A percentile compares a stretch with the other conserved stretches of the same genome.
Conservation (phyloP, 2,888 invertebrate genomes). For the Celastrina argiolus region DNA sequence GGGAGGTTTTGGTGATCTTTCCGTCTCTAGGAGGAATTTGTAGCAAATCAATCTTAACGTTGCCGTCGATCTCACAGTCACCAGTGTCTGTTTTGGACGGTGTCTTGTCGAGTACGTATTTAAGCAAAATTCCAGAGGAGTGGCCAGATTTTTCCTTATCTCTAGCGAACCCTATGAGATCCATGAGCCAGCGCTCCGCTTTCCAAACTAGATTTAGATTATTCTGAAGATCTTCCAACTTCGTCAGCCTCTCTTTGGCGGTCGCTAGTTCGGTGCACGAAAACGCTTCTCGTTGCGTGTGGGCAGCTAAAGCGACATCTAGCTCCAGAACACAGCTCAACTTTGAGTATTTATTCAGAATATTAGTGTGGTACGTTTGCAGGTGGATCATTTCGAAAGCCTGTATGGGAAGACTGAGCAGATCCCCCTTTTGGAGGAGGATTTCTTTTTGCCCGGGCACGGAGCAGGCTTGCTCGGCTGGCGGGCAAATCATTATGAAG, state of each 20-base stretch:
- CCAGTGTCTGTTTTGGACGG: constrained; percentile 51
- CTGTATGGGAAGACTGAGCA: constrained; percentile 94
- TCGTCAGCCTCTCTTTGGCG: constrained; percentile 90
- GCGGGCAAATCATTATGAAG: constrained; percentile 94
- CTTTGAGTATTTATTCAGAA: constrained; percentile 93
- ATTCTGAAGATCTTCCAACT: constrained; percentile 89
- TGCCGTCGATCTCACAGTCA: constrained; percentile 54
- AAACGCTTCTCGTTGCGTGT: constrained; percentile 96
- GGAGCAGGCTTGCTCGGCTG: constrained; percentile 94
- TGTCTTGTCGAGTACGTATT: constrained; percentile 60
- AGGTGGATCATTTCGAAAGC: constrained; percentile 97
- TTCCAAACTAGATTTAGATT: constrained; percentile 95
- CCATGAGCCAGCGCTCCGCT: constrained; percentile 96
- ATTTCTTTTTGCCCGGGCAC: constrained; percentile 92
- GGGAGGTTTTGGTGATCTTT: constrained; percentile 85
- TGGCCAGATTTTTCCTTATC: constrained; percentile 79
- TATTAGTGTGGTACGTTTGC: constrained; percentile 93
- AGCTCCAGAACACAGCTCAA: constrained; percentile 95
- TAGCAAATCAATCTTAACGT: constrained; percentile 70
- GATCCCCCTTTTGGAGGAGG: constrained; percentile 88
- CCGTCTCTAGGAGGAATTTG: constrained; percentile 85
- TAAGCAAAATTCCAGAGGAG: constrained; percentile 70
- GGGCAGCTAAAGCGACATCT: constrained; percentile 93
- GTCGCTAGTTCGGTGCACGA: constrained; percentile 90
- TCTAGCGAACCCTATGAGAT: constrained; percentile 94